A percentile compares a stretch with the other conserved stretches of the same genome.
Conservation (phyloP, 2,888 invertebrate genomes). For the Leuctra nigra region DNA sequence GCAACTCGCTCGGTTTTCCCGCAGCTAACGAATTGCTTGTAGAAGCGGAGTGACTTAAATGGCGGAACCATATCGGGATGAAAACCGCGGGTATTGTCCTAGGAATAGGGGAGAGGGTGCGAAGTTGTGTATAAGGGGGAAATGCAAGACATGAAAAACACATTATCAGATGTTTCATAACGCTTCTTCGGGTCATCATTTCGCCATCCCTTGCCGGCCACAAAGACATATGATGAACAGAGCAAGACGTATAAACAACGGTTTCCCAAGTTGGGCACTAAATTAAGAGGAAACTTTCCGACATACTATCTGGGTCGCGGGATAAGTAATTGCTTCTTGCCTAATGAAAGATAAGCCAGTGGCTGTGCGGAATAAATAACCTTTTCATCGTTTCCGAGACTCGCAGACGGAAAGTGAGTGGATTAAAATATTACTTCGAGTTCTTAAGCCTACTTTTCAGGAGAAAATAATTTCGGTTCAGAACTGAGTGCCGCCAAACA, state of each 20-base stretch:
- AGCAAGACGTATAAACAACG: not conserved
- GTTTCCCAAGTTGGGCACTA: not conserved
- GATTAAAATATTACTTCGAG: no score
- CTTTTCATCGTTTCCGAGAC: no score
- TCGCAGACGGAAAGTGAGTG: no score
- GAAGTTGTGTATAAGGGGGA: not conserved
- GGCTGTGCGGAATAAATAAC: no score
- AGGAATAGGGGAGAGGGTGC: slow-evolving; percentile 2
- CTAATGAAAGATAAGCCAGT: slow-evolving; percentile 2
- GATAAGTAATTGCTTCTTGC: not conserved
- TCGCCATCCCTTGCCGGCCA: not conserved
- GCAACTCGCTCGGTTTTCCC: no score
- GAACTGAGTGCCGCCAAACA: no score
- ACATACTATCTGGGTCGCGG: not conserved
- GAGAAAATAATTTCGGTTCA: no score
- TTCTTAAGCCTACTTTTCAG: no score
- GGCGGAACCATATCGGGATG: no score
- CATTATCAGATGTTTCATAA: slow-evolving; percentile 20
- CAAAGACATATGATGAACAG: slow-evolving; percentile 10
- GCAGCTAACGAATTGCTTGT: no score
- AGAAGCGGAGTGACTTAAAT: no score
- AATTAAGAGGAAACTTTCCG: slow-evolving; percentile 5
- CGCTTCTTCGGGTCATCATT: slow-evolving; percentile 6
- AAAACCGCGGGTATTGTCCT: no score
- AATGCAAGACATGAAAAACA: slow-evolving; percentile 20